Conservation (phyloP, 1,140 invertebrate species). For the Zaprionus capensis region DNA sequence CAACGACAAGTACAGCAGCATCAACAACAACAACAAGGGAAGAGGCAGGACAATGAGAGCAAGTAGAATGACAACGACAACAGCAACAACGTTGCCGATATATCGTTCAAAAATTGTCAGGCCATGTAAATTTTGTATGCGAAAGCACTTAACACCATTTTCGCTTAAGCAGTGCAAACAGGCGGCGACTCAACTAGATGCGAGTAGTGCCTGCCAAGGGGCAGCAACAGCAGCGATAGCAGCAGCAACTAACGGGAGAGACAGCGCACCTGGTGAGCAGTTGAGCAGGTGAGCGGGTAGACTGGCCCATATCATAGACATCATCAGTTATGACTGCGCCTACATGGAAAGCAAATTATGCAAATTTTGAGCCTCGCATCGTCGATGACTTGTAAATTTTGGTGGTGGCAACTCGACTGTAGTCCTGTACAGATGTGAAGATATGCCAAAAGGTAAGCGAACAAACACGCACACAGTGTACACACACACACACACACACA, state of each 20-base stretch:
- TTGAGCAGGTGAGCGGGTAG: neutral
- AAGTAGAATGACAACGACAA: slow-evolving; percentile 21
- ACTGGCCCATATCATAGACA: slow-evolving; percentile 52
- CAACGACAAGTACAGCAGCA: slow-evolving; percentile 54
- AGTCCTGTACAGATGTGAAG: slow-evolving; percentile 64
- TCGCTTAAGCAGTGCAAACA: slow-evolving; percentile 79
- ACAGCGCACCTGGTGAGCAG: neutral
- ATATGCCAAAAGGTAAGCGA: slow-evolving; percentile 59
- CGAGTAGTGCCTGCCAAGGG: slow-evolving; percentile 19
- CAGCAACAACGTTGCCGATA: slow-evolving; percentile 58
- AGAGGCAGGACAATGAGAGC: slow-evolving; percentile 20
- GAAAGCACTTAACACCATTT: slow-evolving; percentile 82
- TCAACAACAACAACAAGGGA: slow-evolving; percentile 24
- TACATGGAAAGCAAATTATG: slow-evolving; percentile 77
- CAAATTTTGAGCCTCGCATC: slow-evolving; percentile 67
- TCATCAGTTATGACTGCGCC: slow-evolving; percentile 68
- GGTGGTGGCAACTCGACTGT: slow-evolving; percentile 8
- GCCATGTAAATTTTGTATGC: slow-evolving; percentile 81
- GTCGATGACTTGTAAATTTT: slow-evolving; percentile 81
- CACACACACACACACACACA: slow-evolving; percentile 20
- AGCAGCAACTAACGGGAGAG: neutral
- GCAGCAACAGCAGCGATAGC: neutral
- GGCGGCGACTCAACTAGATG: slow-evolving; percentile 37
- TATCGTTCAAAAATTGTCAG: slow-evolving; percentile 74
- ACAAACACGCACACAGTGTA: slow-evolving; percentile 22